Evolutionary conservation across 2,113 vertebrate genomes (phyloP), one percentile per base, ranked within the genome.

Genomic region (Ptychochromis oligacanthus): DNA sequence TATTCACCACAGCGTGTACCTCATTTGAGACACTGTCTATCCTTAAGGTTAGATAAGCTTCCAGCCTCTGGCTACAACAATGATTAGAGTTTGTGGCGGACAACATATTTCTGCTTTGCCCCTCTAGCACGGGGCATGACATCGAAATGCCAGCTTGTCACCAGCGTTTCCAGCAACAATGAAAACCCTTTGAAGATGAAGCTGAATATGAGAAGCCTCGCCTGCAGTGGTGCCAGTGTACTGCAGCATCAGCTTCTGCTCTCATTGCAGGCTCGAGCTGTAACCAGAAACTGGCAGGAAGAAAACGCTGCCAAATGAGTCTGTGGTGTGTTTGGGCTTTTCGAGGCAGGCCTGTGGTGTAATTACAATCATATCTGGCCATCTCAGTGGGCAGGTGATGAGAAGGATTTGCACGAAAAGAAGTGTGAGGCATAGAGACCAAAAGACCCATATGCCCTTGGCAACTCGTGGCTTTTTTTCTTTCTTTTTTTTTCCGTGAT

Each of bases 141-240:
- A 74, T 89, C 77, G 61, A 78, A 58, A 76, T 56, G 36, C 83
- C 83, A 84, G 79, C 82, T 79, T 72, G 80, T 81, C 75, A 70
- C 86, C 38, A 9, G 60, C 80, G 76, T 85, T 84, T 85, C 55
- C 67, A 62, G 56, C 87, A 76, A 79, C 81, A 83, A 70, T 65
- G 77, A 80, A 56, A 77, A 55, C 12, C 62, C 80, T 93, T 89
- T 90, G 89, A 91, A 90, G 84, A 85, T 79, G 85, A 81, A 55
- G 81, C 82, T 83, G 81, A 90, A 85, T 75, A 56, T 43, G 75
- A 87, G 67, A 83, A 62, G 84, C 72, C 80, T 79, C 10, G 79
- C 85, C 83, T 83, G 86, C 88, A 84, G 87, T 49, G 80, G 75
- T 85, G 82, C 79, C 74, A 59, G 18, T 20, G 57, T n/a, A 72